Evolutionary conservation across 2,797 vertebrate genomes (phyloP).

Genomic region (Echeneis naucrates): DNA sequence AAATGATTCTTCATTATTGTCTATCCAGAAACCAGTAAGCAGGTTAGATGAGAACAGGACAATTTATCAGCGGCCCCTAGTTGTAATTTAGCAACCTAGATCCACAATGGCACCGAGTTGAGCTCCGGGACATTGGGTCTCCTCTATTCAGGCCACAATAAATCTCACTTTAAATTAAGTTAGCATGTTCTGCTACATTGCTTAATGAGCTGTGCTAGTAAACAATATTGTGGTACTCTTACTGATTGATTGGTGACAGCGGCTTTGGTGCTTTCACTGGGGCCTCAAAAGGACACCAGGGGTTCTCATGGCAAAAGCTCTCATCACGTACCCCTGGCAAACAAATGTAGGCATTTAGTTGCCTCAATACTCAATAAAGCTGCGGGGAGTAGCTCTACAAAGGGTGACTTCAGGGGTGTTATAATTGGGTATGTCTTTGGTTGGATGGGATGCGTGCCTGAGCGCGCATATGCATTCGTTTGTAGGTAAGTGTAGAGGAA

Average conservation of each 20-base stretch:
- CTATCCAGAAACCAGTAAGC: slow-evolving; percentile 76
- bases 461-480: slow-evolving; percentile 51
- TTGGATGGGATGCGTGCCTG: slow-evolving; percentile 37
- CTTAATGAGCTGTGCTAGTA: slow-evolving; percentile 83
- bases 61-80: slow-evolving; percentile 79
- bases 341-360: slow-evolving; percentile 62
- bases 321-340: slow-evolving; percentile 61
- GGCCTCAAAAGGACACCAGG: slow-evolving; percentile 68
- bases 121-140: slow-evolving; percentile 71
- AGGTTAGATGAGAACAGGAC: slow-evolving; percentile 76
- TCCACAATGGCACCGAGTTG: slow-evolving; percentile 65
- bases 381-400: slow-evolving; percentile 56
- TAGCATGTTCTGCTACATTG: slow-evolving; percentile 83
- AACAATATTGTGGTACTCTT: slow-evolving; percentile 76
- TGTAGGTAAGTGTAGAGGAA: slow-evolving; percentile 68
- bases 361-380: slow-evolving; percentile 61
- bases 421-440: slow-evolving; percentile 43
- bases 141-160: slow-evolving; percentile 68
- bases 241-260: slow-evolving; percentile 78
- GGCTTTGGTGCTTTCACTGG: slow-evolving; percentile 70
- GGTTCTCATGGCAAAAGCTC: slow-evolving; percentile 57
- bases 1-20: slow-evolving; percentile 83
- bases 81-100: slow-evolving; percentile 78
- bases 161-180: slow-evolving; percentile 85
- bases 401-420: slow-evolving; percentile 70